These are phyloP conservation scores for Morpho achilles DNA, from an alignment of 2,888 invertebrate species.

Conservation along the genomic window DNA sequence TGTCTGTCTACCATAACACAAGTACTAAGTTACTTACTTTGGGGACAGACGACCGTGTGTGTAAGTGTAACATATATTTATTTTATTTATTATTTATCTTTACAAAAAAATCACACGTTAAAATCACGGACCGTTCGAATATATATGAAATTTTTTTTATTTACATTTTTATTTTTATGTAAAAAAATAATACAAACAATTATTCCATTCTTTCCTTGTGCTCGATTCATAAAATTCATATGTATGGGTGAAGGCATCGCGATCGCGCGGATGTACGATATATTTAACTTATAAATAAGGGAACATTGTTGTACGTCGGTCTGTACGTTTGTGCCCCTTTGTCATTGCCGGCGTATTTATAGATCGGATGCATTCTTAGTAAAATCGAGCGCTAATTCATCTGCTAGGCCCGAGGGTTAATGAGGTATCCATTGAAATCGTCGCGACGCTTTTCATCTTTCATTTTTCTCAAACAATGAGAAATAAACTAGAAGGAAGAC, in stretches of 20 bases:
- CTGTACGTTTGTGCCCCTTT: slow-evolving; percentile 37
- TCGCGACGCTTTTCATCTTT: background rate
- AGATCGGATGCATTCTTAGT: slow-evolving; percentile 32
- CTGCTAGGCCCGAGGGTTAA: slow-evolving; percentile 26
- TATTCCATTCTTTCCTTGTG: slow-evolving; percentile 40
- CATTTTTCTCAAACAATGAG: background rate
- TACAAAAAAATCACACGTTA: too few relatives aligned
- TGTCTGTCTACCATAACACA: too few relatives aligned
- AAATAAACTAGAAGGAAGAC: too few relatives aligned
- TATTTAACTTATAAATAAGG: slow-evolving; percentile 65
- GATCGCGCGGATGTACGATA: slow-evolving; percentile 56
- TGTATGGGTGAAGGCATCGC: slow-evolving; percentile 64
- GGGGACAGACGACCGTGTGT: too few relatives aligned
- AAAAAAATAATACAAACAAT: slow-evolving; percentile 7
- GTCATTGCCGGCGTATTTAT: slow-evolving; percentile 46
- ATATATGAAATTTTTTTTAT: too few relatives aligned
- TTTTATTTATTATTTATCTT: too few relatives aligned
- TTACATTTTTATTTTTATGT: too few relatives aligned
- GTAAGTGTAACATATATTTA: too few relatives aligned
- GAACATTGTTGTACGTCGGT: slow-evolving; percentile 53
- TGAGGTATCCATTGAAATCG: slow-evolving; percentile 17
- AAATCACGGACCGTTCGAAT: too few relatives aligned
- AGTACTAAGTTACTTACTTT: too few relatives aligned
- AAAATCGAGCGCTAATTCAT: slow-evolving; percentile 44
- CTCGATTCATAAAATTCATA: slow-evolving; percentile 73